Base-by-base conservation (phyloP, 23 tunicate genomes). In the Aplidium turbinatum region DNA sequence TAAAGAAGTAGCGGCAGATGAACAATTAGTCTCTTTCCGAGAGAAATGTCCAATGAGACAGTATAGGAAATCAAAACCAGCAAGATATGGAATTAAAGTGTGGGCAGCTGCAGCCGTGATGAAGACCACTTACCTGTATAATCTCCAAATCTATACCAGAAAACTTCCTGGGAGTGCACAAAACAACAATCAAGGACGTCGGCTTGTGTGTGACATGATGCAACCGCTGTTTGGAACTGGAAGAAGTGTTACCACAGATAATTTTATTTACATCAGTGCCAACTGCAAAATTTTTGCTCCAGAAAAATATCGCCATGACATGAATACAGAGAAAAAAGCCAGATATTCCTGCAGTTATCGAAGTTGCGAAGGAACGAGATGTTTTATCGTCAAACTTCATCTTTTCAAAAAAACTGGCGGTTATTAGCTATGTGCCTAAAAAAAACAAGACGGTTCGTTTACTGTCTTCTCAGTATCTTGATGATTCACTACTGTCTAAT, bases 221-320 rank as follows among this genome's bases (percentile, higher is more conserved):
- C 19, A 65, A 65, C 72, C 72, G 38, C 72, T 65, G 48, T 65
- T 65, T 65, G 72, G 72, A 65, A 65, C 72, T 23, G 50, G 72
- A 65, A 65, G 72, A 65, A 65, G 72, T 38, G 72, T 65, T 23
- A 65, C 72, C 3, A 65, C 72, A 35, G 72, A 38, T 23, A 65
- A 65, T 21, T 36, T 65, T 65, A n/a, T 65, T 65, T 65, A 65
- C 72, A 38, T 65, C 72, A 38, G 72, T 65, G 23, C 50, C 72
- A 60, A 60, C 36, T 60, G 35, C 68, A 60, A 38, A 60, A 60
- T 60, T 60, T 65, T 65, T 35, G 7, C 50, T 65, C 28, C 48
- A 65, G 23, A 65, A 38, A n/a, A 65, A 65, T 65, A 35, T 65
- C 48, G 38, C 72, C 28, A 65, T 65, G 72, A 65, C 72, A 7